A percentile compares a stretch with the other conserved stretches of the same genome.
Evolutionary conservation across 2,113 vertebrate species (phyloP).

Genomic region (Dunckerocampus dactyliophorus): DNA sequence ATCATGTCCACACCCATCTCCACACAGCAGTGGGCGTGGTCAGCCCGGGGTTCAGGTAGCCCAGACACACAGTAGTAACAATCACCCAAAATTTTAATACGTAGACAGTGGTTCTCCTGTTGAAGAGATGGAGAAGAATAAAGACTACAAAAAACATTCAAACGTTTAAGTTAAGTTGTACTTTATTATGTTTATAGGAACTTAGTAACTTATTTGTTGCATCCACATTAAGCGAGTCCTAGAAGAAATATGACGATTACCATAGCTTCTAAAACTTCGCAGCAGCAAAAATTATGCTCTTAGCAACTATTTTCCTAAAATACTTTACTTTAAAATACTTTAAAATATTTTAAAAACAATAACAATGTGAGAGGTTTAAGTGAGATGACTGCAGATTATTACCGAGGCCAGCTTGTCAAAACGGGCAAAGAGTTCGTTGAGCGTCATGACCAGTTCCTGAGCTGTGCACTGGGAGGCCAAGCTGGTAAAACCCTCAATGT

Average conservation of each 20-base stretch:
- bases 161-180: no score
- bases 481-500: constrained; percentile 96
- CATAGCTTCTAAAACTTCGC: no score
- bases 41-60: constrained; percentile 85
- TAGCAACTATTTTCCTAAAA: background rate
- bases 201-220: no score
- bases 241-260: no score
- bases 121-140: background rate
- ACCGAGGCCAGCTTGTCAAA: constrained; percentile 94
- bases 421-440: constrained; percentile 93
- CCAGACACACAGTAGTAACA: constrained; percentile 96
- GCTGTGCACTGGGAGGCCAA: constrained; percentile 94
- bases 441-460: constrained; percentile 94
- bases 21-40: constrained; percentile 95
- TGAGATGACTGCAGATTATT: constrained; percentile 43
- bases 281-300: background rate
- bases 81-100: constrained; percentile 95
- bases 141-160: background rate
- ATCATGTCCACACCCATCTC: constrained; percentile 99
- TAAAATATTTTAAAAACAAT: no score
- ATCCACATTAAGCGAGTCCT: no score
- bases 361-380: background rate
- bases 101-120: constrained; percentile 93
- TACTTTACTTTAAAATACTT: no score
- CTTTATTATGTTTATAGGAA: no score